A percentile compares a stretch with the other conserved stretches of the same genome.
These are phyloP conservation scores for Capitella teleta DNA, from an alignment of 1,140 invertebrate genomes.

Conservation along the genomic window DNA sequence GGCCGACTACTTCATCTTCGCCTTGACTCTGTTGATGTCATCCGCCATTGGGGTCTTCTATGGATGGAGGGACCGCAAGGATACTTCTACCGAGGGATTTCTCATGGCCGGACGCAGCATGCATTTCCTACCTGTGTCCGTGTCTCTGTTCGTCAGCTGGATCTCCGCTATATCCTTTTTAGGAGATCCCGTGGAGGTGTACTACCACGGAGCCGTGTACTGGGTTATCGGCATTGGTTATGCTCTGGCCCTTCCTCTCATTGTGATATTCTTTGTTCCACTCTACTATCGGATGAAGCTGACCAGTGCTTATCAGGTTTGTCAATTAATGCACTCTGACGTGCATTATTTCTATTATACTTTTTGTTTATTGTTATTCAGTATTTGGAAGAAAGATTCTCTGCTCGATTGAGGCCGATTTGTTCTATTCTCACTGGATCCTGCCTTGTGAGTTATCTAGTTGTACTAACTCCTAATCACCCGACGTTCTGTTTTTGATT, in stretches of 20 bases:
- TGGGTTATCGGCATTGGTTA: slow-evolving; percentile 21
- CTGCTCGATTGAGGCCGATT: too few relatives aligned
- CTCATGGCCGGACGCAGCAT: slow-evolving; percentile 14
- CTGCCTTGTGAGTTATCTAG: too few relatives aligned
- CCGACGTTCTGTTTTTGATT: too few relatives aligned
- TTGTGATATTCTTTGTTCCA: slow-evolving; percentile 27
- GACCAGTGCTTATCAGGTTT: slow-evolving; percentile 37
- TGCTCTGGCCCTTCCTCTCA: slow-evolving; percentile 18
- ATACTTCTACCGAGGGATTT: slow-evolving; percentile 14
- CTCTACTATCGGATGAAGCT: slow-evolving; percentile 31
- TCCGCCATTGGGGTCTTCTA: slow-evolving; percentile 32
- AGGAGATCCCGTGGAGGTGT: slow-evolving; percentile 76
- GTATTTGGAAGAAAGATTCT: too few relatives aligned
- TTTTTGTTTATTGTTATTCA: too few relatives aligned
- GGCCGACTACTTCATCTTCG: slow-evolving; percentile 36
- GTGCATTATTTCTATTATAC: too few relatives aligned
- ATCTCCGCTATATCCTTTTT: slow-evolving; percentile 79
- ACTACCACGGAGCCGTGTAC: slow-evolving; percentile 39
- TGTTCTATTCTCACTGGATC: too few relatives aligned
- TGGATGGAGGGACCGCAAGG: slow-evolving; percentile 16
- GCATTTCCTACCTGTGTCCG: slow-evolving; percentile 20
- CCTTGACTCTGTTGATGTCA: slow-evolving; percentile 26
- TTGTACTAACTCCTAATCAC: too few relatives aligned
- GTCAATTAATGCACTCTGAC: too few relatives aligned
- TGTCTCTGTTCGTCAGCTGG: slow-evolving; percentile 52